A percentile compares a stretch with the other conserved stretches of the same genome.
Conservation (phyloP, 2,888 invertebrate species). For the Orthosia cruda region DNA sequence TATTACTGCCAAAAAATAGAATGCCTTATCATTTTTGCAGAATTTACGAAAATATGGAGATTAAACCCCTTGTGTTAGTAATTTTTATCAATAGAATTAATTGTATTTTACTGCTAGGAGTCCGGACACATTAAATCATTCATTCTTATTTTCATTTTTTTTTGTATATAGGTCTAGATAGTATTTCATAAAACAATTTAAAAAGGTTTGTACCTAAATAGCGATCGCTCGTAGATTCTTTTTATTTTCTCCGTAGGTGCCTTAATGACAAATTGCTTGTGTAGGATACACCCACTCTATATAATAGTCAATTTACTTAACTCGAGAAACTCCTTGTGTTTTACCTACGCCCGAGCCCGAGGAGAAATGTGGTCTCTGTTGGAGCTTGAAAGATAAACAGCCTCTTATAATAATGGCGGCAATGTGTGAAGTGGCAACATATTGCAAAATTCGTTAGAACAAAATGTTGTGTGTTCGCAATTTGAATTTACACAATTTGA, state of each 20-base stretch:
- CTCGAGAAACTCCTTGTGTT: background rate
- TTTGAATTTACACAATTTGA: no score
- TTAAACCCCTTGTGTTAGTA: no score
- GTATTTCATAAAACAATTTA: background rate
- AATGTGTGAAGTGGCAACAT: background rate
- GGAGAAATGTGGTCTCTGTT: background rate
- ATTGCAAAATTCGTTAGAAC: background rate
- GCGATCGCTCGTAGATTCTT: background rate
- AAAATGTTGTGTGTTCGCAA: no score
- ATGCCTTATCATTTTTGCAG: no score
- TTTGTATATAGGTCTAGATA: no score
- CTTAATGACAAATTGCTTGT: background rate
- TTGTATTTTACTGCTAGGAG: no score
- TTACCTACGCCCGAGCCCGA: no score
- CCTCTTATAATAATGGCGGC: constrained; percentile 3
- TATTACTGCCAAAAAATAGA: no score
- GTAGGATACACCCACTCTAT: background rate
- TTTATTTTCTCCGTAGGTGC: background rate
- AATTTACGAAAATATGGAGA: no score
- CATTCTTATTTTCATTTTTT: no score
- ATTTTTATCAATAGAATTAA: no score
- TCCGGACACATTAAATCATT: no score
- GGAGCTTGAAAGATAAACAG: background rate
- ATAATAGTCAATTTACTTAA: constrained; percentile 17
- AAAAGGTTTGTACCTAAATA: background rate